Percentiles rank a stretch among this genome's conserved stretches.
Conservation (phyloP, 2,113 vertebrate species). For the Onychostruthus taczanowskii region DNA sequence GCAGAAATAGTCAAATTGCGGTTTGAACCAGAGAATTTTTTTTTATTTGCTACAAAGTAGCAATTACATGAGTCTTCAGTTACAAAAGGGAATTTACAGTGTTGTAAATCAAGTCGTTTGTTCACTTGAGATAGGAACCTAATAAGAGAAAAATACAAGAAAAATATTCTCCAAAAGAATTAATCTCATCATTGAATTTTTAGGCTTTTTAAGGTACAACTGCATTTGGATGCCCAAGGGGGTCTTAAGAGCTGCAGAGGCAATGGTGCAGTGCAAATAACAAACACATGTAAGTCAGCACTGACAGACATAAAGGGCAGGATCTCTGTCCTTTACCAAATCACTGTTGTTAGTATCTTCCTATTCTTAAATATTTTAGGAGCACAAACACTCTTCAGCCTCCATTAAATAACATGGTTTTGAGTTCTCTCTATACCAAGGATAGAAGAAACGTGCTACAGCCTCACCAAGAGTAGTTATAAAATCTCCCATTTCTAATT, state of each 20-base stretch:
- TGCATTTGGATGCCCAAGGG: not conserved
- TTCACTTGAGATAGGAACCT: not conserved
- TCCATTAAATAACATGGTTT: not conserved
- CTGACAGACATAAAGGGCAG: not conserved
- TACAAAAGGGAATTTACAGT: not conserved
- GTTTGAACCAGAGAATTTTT: not conserved
- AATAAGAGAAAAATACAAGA: not conserved
- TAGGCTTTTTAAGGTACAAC: not conserved
- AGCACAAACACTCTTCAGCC: not conserved
- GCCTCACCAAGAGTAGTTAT: not conserved
- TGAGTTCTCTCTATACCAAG: not conserved
- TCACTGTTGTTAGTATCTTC: not conserved
- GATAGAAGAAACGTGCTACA: accelerated
- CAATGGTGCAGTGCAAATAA: not conserved
- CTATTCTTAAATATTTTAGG: not conserved
- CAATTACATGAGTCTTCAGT: not conserved
- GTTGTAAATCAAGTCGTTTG: not conserved
- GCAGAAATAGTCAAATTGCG: not conserved
- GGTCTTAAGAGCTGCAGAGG: not conserved
- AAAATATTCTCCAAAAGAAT: not conserved
- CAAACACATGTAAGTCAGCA: not conserved
- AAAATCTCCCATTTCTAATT: not conserved
- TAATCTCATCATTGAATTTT: not conserved
- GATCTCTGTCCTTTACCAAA: not conserved
- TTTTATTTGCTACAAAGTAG: not conserved